Conservation (phyloP, 1,140 invertebrate genomes). For the Plodia interpunctella region DNA sequence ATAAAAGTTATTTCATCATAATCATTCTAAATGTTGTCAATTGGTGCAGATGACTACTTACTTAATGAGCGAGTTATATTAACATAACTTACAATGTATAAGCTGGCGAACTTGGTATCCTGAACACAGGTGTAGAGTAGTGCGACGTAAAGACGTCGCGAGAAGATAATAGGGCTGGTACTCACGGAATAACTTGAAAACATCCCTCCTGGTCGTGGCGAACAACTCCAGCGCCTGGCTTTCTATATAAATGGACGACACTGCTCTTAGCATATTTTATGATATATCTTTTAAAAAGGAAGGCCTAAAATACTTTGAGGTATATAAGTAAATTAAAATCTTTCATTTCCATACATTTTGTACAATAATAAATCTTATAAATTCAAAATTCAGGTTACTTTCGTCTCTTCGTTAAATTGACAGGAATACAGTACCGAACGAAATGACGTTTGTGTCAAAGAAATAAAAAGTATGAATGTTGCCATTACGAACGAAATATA, state of each 20-base stretch:
- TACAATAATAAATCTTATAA: constrained; percentile 10
- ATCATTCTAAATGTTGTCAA: too few relatives aligned
- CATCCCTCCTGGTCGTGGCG: constrained; percentile 34
- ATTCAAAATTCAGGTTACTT: constrained; percentile 17
- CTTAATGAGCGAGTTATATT: too few relatives aligned
- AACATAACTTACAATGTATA: too few relatives aligned
- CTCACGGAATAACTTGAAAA: constrained; percentile 49
- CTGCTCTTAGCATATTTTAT: constrained; percentile 42
- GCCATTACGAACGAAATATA: too few relatives aligned
- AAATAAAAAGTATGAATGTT: too few relatives aligned
- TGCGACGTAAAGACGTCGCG: not conserved
- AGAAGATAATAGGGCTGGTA: constrained; percentile 7
- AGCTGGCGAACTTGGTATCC: too few relatives aligned
- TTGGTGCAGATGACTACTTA: too few relatives aligned
- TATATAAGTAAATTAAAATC: constrained; percentile 4
- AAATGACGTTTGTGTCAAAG: not conserved
- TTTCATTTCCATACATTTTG: constrained; percentile 29
- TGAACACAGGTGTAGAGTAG: too few relatives aligned
- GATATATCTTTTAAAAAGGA: constrained; percentile 5
- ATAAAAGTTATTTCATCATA: too few relatives aligned
- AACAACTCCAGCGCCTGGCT: constrained; percentile 32
- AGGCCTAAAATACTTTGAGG: not conserved
- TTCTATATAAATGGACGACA: constrained; percentile 41
- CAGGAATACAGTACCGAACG: not conserved
- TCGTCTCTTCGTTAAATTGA: not conserved